These are phyloP conservation scores for Zele albiditarsus DNA, from an alignment of 2,888 invertebrate species.

Conservation along the genomic window DNA sequence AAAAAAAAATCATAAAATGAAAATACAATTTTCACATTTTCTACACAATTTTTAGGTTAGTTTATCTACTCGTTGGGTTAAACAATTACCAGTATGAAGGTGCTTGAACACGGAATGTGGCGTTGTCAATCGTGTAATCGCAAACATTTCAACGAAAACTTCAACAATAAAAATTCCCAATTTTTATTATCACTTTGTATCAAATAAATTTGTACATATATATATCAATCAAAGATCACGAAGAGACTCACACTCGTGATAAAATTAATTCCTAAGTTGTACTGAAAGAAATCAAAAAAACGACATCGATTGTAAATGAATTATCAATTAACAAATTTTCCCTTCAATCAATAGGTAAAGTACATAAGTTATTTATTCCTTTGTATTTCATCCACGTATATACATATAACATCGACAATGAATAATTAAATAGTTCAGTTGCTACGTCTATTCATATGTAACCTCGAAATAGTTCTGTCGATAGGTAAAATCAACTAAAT, in stretches of 20 bases:
- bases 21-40: slow-evolving; percentile 9
- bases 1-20: too few species aligned
- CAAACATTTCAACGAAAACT: slow-evolving; percentile 22
- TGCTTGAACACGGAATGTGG: slow-evolving; percentile 6
- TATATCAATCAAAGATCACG: not conserved
- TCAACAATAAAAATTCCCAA: not conserved
- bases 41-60: slow-evolving; percentile 24
- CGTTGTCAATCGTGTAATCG: not conserved
- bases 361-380: not conserved
- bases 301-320: slow-evolving; percentile 40
- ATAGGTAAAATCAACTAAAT: too few species aligned
- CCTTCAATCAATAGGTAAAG: not conserved
- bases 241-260: slow-evolving; percentile 54
- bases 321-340: not conserved
- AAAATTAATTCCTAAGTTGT: not conserved
- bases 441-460: not conserved
- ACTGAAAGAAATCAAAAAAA: not conserved
- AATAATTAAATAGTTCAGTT: not conserved
- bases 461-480: not conserved
- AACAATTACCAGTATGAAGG: slow-evolving; percentile 39
- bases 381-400: not conserved
- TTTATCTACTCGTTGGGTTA: not conserved
- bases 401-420: not conserved
- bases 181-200: slow-evolving; percentile 27
- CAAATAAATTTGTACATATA: not conserved